Evolutionary conservation across 2,113 vertebrate genomes (phyloP), one percentile per base, ranked within the genome.

Genomic region (Pampusana beccarii): DNA sequence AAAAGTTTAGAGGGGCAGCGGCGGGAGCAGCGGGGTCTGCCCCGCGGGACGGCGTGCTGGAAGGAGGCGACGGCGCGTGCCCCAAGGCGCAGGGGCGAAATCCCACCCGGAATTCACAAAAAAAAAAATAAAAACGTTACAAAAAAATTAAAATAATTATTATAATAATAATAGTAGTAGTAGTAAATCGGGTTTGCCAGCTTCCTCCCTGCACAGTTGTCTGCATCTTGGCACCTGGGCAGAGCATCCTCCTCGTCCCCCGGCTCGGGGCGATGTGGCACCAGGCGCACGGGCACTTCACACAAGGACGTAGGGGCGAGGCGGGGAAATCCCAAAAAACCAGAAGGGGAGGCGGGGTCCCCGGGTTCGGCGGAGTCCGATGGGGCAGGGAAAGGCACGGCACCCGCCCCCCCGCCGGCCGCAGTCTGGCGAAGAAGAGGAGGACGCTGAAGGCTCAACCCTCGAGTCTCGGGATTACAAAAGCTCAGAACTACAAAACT

Each of bases 401-500:
- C 21, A 34, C 93, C 89, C 14, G 8, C 75, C 44, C 51, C 61
- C 80, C 73, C 10, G 90, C 80, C 56, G 13, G 91, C 73, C 67
- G n/a, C 88, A 86, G 96, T 95, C 94, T 71, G 91, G 79, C 80
- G 93, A 70, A 93, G 94, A 85, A 89, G 94, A 93, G 83, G 94
- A 93, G 86, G 95, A 88, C 42, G 91, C 93, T 56, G 86, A 91
- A 89, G 93, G 93, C 71, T 94, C 96, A 46, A 88, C 88, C 94
- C 96, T 94, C 87, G n/a, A 96, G 95, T 97, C 95, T 92, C 48
- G 95, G 94, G 92, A 97, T 97, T 98, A 97, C 97, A 98, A 98
- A 98, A 98, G 97, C 97, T 97, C 97, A 98, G 96, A 97, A 98
- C 98, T 98, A 98, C 97, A 98, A 98, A 98, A 98, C 98, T 98